Percentiles rank a stretch among this genome's conserved stretches.
Conservation (phyloP, 2,888 invertebrate genomes). For the Amphimallon solstitiale region DNA sequence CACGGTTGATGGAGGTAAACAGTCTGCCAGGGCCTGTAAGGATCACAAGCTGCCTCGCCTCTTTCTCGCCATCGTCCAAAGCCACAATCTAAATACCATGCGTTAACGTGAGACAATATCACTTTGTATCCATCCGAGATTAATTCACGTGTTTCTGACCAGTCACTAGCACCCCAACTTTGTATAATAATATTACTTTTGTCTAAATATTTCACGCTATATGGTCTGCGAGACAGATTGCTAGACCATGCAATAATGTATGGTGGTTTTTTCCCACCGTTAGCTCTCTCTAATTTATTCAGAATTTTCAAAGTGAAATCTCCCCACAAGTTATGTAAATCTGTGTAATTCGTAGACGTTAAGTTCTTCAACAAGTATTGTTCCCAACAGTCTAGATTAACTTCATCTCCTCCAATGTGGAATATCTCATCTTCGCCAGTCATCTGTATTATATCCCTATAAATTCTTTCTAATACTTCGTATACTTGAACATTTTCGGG, state of each 20-base stretch:
- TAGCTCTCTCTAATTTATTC: slow-evolving; percentile 71
- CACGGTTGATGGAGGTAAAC: slow-evolving; percentile 86
- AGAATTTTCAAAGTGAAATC: slow-evolving; percentile 78
- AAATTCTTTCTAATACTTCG: slow-evolving; percentile 76
- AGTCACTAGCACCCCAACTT: slow-evolving; percentile 84
- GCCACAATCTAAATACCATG: slow-evolving; percentile 90
- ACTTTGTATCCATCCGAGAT: slow-evolving; percentile 81
- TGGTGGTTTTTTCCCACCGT: slow-evolving; percentile 67
- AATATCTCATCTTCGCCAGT: slow-evolving; percentile 82
- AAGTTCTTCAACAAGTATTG: slow-evolving; percentile 60
- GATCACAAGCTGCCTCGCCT: slow-evolving; percentile 87
- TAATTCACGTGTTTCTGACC: slow-evolving; percentile 82
- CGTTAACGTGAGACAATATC: slow-evolving; percentile 86
- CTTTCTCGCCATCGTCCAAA: slow-evolving; percentile 87
- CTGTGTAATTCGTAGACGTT: slow-evolving; percentile 70
- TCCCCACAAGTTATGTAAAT: slow-evolving; percentile 81
- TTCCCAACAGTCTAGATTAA: slow-evolving; percentile 84
- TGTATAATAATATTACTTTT: slow-evolving; percentile 73
- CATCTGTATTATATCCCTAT: slow-evolving; percentile 77
- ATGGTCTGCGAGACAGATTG: slow-evolving; percentile 78
- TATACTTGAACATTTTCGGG: slow-evolving; percentile 83
- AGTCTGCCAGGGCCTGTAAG: slow-evolving; percentile 88
- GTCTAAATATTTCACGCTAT: slow-evolving; percentile 65
- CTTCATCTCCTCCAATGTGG: slow-evolving; percentile 87
- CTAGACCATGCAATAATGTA: slow-evolving; percentile 80